phyloP scores from a whole-genome alignment of 2,113 vertebrate genomes.

The Corydoras maculifer region DNA sequence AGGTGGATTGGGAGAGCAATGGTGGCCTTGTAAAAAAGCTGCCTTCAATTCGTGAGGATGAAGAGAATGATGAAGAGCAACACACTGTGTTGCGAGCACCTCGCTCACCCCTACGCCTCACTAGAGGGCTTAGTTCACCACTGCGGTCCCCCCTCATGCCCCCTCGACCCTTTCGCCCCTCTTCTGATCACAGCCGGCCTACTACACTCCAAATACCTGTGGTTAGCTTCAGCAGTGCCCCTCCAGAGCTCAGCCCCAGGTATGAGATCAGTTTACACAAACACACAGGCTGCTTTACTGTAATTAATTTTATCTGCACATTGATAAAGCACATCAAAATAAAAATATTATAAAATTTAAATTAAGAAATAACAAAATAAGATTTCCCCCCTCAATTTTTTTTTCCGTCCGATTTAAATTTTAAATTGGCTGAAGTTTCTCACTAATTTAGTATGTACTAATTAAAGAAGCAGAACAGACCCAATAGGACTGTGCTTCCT shows the following conservation, averaged over 20 bases:
- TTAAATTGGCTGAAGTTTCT: too few species aligned
- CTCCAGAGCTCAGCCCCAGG: conserved; percentile 71
- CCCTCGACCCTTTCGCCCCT: conserved; percentile 59
- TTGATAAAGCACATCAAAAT: too few species aligned
- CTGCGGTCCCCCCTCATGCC: conserved; percentile 68
- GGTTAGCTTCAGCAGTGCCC: conserved; percentile 63
- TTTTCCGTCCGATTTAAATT: too few species aligned
- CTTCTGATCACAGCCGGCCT: conserved; percentile 56
- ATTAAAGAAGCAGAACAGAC: too few species aligned
- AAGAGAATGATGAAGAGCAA: conserved; percentile 69
- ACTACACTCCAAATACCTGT: conserved; percentile 69
- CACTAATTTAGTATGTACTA: neutral
- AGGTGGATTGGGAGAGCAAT: conserved; percentile 73
- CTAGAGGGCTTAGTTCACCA: conserved; percentile 51
- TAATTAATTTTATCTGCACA: too few species aligned
- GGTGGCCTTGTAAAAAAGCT: conserved; percentile 73
- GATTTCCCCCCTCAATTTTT: too few species aligned
- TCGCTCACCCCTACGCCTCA: conserved; percentile 12
- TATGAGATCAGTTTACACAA: conserved; percentile 27
- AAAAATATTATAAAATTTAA: too few species aligned
- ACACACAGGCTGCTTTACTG: too few species aligned
- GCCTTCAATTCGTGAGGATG: conserved; percentile 71
- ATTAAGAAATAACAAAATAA: too few species aligned
- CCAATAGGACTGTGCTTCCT: too few species aligned
- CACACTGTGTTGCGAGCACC: conserved; percentile 50